Evolutionary conservation across 2,113 vertebrate genomes (phyloP), one percentile per base, ranked within the genome.

Genomic region (Sylvia atricapilla): DNA sequence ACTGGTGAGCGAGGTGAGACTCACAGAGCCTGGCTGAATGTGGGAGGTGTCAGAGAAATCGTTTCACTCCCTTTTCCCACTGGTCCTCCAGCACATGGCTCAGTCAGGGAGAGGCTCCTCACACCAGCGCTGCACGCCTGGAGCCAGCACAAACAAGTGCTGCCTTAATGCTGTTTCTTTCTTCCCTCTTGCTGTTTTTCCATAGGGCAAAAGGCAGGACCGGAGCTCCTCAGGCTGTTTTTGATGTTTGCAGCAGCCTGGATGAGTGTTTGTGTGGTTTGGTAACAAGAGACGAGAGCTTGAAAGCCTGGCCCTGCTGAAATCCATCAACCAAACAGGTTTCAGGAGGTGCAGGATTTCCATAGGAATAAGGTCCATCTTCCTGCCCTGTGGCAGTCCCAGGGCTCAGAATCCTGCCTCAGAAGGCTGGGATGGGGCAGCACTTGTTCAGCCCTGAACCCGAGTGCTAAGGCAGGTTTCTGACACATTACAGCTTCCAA

Each of bases 121-220:
- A 0, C 43, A 14, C 9, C 1, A 0, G 56, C 0, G 1, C 27
- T 39, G 56, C 14, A 19, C 0, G 0, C 6, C 2, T 0, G 8
- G 35, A 84, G 72, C 33, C 75, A 72, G 50, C 24, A 37, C 52
- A 69, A 70, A 72, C 33, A 23, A 41, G 39, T 21, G 23, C 21
- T 63, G 62, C 22, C 25, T 35, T 49, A 44, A 31, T 13, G 13
- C 18, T 18, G 8, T 2, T 46, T 31, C 25, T 66, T 82, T 62
- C 23, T 33, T 66, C 28, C 55, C 21, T 89, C 31, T 63, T 73
- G 35, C 15, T 84, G 7, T 14, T 68, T 62, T 88, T 73, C 35
- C 2, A 0, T 10, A 25, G 15, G 87, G 60, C 8, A 76, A 77
- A 80, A 85, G 28, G 75, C 16, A 89, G 19, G 11, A 69, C 7